Evolutionary conservation across 2,113 vertebrate genomes (phyloP).

Genomic region (Paralichthys olivaceus): DNA sequence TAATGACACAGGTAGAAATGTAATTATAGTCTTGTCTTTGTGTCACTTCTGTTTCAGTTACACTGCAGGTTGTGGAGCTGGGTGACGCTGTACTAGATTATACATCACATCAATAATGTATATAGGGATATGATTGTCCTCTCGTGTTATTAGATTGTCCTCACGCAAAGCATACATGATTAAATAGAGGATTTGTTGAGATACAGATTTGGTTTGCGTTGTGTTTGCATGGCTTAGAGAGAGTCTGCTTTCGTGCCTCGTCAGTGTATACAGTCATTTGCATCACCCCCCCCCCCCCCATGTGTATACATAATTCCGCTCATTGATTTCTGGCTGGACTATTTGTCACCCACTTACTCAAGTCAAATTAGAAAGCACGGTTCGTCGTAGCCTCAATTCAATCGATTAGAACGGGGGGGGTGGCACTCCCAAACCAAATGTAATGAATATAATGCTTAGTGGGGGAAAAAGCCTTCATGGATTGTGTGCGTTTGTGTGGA

Average conservation of each 20-base stretch:
- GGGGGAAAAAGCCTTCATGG: constrained; percentile 59
- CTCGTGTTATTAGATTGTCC: constrained; percentile 58
- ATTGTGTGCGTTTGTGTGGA: constrained; percentile 73
- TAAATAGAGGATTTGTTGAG: constrained; percentile 63
- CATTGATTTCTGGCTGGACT: constrained; percentile 79
- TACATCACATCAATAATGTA: constrained; percentile 62
- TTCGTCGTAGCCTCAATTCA: constrained; percentile 72
- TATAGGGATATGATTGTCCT: constrained; percentile 45
- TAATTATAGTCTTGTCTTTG: constrained; percentile 33
- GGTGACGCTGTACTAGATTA: background rate
- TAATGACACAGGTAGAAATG: constrained; percentile 24
- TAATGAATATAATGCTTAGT: constrained; percentile 78
- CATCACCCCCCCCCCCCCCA: constrained; percentile 31
- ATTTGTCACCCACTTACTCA: constrained; percentile 84
- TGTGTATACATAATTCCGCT: constrained; percentile 73
- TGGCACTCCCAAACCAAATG: constrained; percentile 66
- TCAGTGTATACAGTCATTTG: constrained; percentile 61
- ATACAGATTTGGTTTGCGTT: constrained; percentile 53
- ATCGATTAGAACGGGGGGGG: constrained; percentile 65
- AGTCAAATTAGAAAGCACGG: constrained; percentile 78
- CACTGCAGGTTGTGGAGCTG: constrained; percentile 6
- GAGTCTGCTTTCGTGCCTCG: constrained; percentile 39
- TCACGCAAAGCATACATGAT: constrained; percentile 49
- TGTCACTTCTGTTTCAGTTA: constrained; percentile 37
- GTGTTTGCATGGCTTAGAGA: constrained; percentile 57